Percentiles rank a stretch among this genome's conserved stretches.
Conservation (phyloP, 2,797 vertebrate species). For the Benthosema pterotum region DNA sequence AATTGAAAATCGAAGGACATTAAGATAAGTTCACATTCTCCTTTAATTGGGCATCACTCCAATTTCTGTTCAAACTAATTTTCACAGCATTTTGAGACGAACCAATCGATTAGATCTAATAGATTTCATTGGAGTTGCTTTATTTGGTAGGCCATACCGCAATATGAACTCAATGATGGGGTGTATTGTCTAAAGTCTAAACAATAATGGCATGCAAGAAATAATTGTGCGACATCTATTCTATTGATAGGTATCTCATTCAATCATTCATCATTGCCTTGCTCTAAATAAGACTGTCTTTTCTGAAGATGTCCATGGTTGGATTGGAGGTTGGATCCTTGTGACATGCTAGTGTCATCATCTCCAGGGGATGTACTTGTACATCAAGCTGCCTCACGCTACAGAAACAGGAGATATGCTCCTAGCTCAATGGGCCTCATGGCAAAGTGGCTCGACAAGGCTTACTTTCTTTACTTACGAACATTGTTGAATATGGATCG, state of each 20-base stretch:
- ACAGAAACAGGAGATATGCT: no score
- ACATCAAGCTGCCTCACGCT: no score
- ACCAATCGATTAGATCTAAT: conserved; percentile 20
- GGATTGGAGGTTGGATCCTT: no score
- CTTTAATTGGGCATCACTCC: conserved; percentile 30
- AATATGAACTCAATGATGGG: neutral
- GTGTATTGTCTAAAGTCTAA: neutral
- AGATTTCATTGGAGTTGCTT: conserved; percentile 17
- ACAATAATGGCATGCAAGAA: neutral
- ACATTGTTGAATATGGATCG: no score
- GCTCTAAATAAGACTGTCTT: no score
- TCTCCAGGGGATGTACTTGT: no score
- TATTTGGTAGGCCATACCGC: neutral
- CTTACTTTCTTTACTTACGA: no score
- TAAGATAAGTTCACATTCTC: conserved; percentile 28
- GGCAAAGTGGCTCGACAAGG: no score
- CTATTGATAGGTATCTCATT: neutral
- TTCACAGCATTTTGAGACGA: conserved; percentile 19
- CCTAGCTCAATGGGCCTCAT: no score
- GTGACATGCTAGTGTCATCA: no score
- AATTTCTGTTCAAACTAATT: conserved; percentile 24
- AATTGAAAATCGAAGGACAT: conserved; percentile 40
- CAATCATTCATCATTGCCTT: no score
- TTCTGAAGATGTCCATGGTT: no score
- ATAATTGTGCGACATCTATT: neutral